Evolutionary conservation across 2,113 vertebrate species (phyloP).

Genomic region (Psophia crepitans): DNA sequence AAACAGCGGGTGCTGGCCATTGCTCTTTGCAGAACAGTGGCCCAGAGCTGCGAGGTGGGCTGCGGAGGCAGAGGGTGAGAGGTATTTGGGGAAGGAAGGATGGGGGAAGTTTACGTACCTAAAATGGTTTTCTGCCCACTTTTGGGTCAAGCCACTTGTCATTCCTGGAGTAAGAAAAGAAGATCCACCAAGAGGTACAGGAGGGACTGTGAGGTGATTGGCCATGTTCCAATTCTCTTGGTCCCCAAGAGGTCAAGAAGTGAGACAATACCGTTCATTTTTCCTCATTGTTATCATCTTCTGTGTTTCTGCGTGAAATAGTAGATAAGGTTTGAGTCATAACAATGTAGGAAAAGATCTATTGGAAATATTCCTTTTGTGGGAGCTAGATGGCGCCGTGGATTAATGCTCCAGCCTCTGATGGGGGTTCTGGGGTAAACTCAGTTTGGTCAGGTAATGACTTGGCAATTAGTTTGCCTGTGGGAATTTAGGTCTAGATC

Average conservation of each 20-base stretch:
- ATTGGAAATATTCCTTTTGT: neutral
- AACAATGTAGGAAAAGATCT: neutral
- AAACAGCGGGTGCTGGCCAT: neutral
- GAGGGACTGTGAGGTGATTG: neutral
- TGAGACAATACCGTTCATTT: neutral
- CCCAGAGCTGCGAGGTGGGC: accelerated
- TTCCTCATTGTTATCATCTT: neutral
- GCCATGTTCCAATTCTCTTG: neutral
- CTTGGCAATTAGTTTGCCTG: neutral
- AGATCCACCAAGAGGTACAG: neutral
- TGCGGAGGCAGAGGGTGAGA: neutral
- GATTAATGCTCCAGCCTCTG: neutral
- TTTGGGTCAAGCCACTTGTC: neutral
- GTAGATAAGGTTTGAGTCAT: neutral
- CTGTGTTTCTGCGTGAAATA: neutral
- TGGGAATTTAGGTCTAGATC: neutral
- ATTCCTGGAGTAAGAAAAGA: neutral
- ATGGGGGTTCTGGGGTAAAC: neutral
- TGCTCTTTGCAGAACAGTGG: accelerated
- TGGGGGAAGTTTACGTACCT: neutral
- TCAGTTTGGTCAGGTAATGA: neutral
- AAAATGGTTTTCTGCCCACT: neutral
- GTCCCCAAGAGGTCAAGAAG: neutral
- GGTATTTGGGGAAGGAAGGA: neutral
- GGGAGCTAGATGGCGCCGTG: constrained; percentile 53